phyloP scores from a whole-genome alignment of 2,888 invertebrate species.

The Arge pagana region DNA sequence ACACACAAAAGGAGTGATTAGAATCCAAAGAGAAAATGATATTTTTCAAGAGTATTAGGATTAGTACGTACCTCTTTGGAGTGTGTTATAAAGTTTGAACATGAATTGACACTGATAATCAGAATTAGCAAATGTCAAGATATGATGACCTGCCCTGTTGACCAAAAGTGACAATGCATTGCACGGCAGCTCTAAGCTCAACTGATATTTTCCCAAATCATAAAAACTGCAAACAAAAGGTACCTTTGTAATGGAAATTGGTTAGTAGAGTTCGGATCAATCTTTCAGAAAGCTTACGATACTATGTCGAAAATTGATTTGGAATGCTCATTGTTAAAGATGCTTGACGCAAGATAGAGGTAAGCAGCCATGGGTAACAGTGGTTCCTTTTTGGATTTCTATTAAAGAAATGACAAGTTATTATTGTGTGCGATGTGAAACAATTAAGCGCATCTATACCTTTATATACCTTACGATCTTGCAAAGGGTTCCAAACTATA shows the following conservation, averaged over 20 bases:
- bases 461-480: too few species aligned
- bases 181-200: conserved; percentile 46
- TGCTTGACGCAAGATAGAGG: conserved; percentile 47
- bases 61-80: conserved; percentile 43
- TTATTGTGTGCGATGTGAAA: too few species aligned
- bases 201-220: conserved; percentile 47
- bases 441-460: too few species aligned
- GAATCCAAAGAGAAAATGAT: neutral
- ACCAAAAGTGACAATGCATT: conserved; percentile 50
- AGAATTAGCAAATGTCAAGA: conserved; percentile 48
- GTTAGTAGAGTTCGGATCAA: neutral
- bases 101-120: conserved; percentile 52
- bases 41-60: neutral
- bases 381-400: neutral
- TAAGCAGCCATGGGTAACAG: conserved; percentile 47
- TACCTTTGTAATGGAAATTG: conserved; percentile 16
- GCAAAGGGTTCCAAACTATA: neutral
- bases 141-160: conserved; percentile 50
- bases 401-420: neutral
- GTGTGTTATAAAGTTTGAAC: conserved; percentile 50
- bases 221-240: conserved; percentile 34
- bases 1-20: neutral
- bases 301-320: conserved; percentile 50
- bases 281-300: conserved; percentile 31
- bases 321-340: conserved; percentile 39